Evolutionary conservation across 2,113 vertebrate genomes (phyloP).

Genomic region (Gadus macrocephalus): DNA sequence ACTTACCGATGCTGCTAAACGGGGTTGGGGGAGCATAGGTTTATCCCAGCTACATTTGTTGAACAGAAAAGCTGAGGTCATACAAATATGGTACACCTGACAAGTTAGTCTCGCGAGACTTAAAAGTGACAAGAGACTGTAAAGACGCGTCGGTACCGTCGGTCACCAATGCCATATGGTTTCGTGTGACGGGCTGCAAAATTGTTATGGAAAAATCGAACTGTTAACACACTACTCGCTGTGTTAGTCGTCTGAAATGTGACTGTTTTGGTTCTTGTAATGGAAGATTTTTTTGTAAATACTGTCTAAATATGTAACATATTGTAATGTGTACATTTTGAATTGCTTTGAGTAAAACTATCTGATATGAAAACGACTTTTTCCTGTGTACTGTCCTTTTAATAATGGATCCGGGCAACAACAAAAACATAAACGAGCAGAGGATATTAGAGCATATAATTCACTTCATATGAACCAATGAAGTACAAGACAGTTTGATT

Average conservation of each 20-base stretch:
- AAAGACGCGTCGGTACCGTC: not conserved
- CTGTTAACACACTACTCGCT: constrained; percentile 18
- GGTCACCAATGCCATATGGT: not conserved
- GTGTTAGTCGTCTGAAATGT: constrained; percentile 43
- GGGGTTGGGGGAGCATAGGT: constrained; percentile 13
- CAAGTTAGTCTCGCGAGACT: constrained; percentile 27
- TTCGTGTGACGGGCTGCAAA: constrained; percentile 27
- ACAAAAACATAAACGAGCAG: too few relatives aligned
- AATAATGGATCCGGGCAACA: constrained; percentile 13
- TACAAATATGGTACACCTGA: constrained; percentile 60
- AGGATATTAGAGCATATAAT: too few relatives aligned
- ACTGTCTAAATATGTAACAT: constrained; percentile 85
- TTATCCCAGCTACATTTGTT: constrained; percentile 43
- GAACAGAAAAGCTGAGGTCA: constrained; percentile 22
- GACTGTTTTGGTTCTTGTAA: constrained; percentile 75
- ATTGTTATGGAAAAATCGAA: constrained; percentile 3
- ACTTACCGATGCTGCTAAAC: constrained; percentile 34
- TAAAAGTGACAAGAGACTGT: constrained; percentile 31
- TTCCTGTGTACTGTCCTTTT: constrained; percentile 60
- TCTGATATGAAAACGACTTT: constrained; percentile 76
- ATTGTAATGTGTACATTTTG: constrained; percentile 85
- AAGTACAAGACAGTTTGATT: too few relatives aligned
- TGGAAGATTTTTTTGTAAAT: constrained; percentile 79
- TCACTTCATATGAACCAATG: too few relatives aligned
- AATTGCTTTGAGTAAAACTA: constrained; percentile 78